Evolutionary conservation across 2,113 vertebrate genomes (phyloP).

Genomic region (Odontophorus gujanensis): DNA sequence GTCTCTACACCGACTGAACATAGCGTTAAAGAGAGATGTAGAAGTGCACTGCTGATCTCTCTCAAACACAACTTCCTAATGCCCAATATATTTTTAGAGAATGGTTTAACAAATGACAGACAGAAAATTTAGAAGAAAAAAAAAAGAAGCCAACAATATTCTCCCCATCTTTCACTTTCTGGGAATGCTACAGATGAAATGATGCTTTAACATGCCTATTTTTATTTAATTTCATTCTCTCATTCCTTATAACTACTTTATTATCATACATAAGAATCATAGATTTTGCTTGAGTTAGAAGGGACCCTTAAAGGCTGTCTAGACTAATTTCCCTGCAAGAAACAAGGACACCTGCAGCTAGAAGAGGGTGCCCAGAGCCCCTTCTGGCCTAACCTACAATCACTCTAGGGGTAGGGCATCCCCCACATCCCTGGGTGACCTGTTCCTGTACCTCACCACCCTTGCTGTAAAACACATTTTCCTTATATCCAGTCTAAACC

Average conservation of each 20-base stretch:
- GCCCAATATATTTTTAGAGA: background rate
- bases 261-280: background rate
- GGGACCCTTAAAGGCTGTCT: no score
- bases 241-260: background rate
- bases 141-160: background rate
- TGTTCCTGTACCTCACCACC: no score
- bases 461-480: no score
- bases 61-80: background rate
- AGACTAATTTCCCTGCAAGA: no score
- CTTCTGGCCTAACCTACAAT: no score
- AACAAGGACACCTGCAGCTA: no score
- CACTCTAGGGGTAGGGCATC: no score
- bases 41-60: background rate
- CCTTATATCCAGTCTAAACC: no score
- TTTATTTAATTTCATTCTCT: constrained; percentile 41
- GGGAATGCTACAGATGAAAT: background rate
- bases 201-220: constrained; percentile 20
- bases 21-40: background rate
- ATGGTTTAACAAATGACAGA: background rate
- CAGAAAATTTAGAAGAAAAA: background rate
- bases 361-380: no score
- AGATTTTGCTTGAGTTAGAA: no score
- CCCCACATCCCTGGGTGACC: no score
- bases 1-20: background rate
- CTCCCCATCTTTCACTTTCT: background rate